These are phyloP conservation scores for Agelaius tricolor DNA, from an alignment of 2,113 vertebrate species.

Conservation along the genomic window DNA sequence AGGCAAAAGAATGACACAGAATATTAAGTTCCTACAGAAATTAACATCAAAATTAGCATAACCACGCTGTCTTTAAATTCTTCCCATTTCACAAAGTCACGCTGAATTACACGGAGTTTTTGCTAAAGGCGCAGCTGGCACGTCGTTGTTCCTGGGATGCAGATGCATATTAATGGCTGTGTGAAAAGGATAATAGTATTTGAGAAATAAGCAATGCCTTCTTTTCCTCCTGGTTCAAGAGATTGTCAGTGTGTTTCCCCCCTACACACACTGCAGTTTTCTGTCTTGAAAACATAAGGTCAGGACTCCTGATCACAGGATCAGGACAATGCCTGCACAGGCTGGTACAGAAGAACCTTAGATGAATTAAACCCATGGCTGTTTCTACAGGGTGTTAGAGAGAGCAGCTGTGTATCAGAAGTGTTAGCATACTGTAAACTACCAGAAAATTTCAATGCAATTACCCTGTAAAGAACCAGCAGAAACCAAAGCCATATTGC, in stretches of 20 bases:
- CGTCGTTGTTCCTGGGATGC: neutral
- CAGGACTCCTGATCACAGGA: neutral
- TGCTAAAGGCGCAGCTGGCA: constrained; percentile 22
- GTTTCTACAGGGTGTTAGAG: neutral
- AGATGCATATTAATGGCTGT: constrained; percentile 16
- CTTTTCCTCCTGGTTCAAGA: neutral
- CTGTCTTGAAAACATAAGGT: neutral
- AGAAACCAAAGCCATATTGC: neutral
- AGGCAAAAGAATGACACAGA: neutral
- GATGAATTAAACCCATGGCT: neutral
- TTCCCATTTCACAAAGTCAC: neutral
- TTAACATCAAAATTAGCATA: constrained; percentile 46
- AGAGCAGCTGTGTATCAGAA: neutral
- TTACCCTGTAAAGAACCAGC: neutral
- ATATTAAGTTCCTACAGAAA: constrained; percentile 39
- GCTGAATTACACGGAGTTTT: neutral
- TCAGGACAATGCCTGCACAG: neutral
- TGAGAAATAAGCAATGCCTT: neutral
- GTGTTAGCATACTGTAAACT: neutral
- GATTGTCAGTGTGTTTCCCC: neutral
- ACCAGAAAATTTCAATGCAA: neutral
- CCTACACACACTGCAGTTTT: neutral
- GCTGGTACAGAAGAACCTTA: neutral
- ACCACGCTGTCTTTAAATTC: neutral
- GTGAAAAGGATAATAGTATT: neutral